Percentiles rank a stretch among this genome's conserved stretches.
These are phyloP conservation scores for Nannoperca australis DNA, from an alignment of 2,797 vertebrate species.

Conservation along the genomic window DNA sequence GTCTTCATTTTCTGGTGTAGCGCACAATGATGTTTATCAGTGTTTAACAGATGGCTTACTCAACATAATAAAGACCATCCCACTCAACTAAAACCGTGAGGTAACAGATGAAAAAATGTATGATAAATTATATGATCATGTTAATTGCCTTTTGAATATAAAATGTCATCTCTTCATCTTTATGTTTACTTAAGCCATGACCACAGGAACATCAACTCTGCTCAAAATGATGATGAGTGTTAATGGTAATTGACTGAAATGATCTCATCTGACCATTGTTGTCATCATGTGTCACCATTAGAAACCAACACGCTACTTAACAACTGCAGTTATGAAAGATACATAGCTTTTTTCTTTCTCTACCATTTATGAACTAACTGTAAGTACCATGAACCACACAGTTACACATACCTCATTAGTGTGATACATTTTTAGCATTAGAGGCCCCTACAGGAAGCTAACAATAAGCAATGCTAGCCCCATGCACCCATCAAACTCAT, in stretches of 20 bases:
- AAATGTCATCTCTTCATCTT: neutral
- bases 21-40: neutral
- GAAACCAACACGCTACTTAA: neutral
- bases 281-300: neutral
- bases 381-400: neutral
- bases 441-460: neutral
- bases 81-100: neutral
- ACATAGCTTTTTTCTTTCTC: neutral
- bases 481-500: constrained; percentile 3
- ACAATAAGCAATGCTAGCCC: constrained; percentile 11
- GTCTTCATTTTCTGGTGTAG: neutral
- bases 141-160: neutral
- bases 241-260: neutral
- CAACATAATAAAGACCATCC: neutral
- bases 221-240: neutral
- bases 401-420: constrained; percentile 5
- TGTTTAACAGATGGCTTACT: neutral
- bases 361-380: neutral
- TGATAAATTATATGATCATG: neutral
- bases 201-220: neutral
- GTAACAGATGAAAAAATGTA: neutral
- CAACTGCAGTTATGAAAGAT: neutral
- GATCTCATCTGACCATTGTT: neutral
- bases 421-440: constrained; percentile 9
- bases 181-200: neutral